Evolutionary conservation across 2,797 vertebrate species (phyloP), one percentile per base, ranked within the genome.

Genomic region (Geotria australis): DNA sequence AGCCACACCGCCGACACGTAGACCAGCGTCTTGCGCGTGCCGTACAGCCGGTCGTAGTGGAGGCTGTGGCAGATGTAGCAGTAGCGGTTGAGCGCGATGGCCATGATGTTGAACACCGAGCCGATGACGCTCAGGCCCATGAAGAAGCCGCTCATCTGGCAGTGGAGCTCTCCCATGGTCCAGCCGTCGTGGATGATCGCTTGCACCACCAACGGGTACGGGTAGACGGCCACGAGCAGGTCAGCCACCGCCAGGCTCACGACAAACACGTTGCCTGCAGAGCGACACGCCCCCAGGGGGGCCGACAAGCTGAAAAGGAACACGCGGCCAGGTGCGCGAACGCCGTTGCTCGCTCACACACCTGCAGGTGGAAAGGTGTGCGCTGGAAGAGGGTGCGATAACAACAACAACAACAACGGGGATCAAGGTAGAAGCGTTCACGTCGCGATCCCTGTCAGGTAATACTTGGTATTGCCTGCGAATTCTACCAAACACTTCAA

Each of bases 31-130:
- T 86, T 89, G 66, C 73, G 85, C 74, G 79, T 70, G 3, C 84
- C 89, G 72, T 83, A 98, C 57, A 91, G 72, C 63, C 74, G 81
- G 66, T 89, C 79, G 0, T 95, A 95, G 66, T 77, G 80, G 66
- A 91, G 77, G 63, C 86, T 86, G 74, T 95, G 88, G 70, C 88
- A 95, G 72, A 95, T 85, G 63, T 86, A 93, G 66, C 89, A 94
- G 69, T 98, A 95, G 45, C 85, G 77, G 66, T 98, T 98, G 63
- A 98, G 71, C 64, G 89, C 89, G 10, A 98, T 95, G 63, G 82
- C 88, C 0, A 86, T 82, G 69, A 98, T 95, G 68, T 81, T 98
- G 71, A 98, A 95, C 66, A 98, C 77, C 8, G 86, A 95, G 71
- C 85, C 82, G 45, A 95, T 81, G 65, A 94, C 85, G 46, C 88